Base-by-base conservation (phyloP, 2,113 vertebrate genomes). In the Illadopsis cleaveri region DNA sequence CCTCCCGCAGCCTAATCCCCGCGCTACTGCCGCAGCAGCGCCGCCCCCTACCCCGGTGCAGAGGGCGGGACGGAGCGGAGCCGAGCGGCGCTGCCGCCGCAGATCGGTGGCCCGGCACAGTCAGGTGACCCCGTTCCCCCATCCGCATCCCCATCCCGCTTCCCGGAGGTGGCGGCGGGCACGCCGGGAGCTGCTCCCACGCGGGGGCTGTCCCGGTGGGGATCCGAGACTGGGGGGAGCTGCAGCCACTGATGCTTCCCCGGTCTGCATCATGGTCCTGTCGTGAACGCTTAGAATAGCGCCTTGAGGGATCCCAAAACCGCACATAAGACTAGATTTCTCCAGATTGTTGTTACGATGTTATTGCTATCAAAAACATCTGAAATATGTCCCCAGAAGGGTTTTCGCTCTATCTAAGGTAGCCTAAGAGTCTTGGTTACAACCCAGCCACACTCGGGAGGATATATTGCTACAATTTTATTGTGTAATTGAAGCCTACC, bases 51-150 rank as follows among this genome's bases (percentile, higher is more conserved):
- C 33, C 73, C 94, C 90, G 80, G 94, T 90, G 90, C 84, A 80
- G 94, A 91, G 83, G 83, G 86, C 87, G 92, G 95, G 90, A 91
- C 92, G 79, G 75, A 84, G 77, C 87, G 61, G 65, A 70, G 38
- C 72, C 56, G 65, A 78, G 77, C 93, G 27, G 71, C 70, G 86
- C 78, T 38, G 86, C 95, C 87, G 77, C 91, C 80, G 83, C 95
- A 92, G 97, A 94, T 96, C 84, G 89, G 90, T 86, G 65, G 89
- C 93, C 94, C 93, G 91, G 89, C 73, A 50, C 66, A 95, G 97
- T 98, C 98, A 98, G 98, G 93, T 98, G 98, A 98, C 93, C 31
- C 62, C 51, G 89, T 12, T n/a, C 44, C 25, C 35, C 50, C 65
- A 8, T 23, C 50, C 40, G 42, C 23, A 16, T 15, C 38, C 61